Conservation (phyloP, 1,140 invertebrate species). For the Pantala flavescens region DNA sequence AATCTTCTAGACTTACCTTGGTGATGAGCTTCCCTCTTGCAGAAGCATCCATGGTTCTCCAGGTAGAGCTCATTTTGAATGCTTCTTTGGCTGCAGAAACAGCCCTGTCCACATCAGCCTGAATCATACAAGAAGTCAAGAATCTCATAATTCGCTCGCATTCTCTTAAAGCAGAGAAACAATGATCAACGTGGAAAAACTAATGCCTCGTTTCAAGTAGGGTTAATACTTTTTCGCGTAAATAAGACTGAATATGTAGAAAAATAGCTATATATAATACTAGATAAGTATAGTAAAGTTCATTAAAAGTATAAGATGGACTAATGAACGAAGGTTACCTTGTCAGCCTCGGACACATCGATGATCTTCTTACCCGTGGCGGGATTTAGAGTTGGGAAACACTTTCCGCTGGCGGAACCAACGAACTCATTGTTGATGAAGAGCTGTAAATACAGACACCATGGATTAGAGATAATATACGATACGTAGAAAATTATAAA, state of each 20-base stretch:
- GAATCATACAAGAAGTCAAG: conserved; percentile 7
- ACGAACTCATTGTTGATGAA: conserved; percentile 93
- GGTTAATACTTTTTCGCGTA: no score
- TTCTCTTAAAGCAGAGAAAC: no score
- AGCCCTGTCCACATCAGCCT: conserved; percentile 62
- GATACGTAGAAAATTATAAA: no score
- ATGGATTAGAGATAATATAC: no score
- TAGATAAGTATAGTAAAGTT: no score
- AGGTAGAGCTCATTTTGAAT: conserved; percentile 59
- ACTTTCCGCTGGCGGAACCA: conserved; percentile 60
- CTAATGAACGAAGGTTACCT: conserved; percentile 41
- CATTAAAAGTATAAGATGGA: no score
- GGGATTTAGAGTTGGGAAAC: conserved; percentile 67
- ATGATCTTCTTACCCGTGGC: conserved; percentile 63
- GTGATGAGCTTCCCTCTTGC: conserved; percentile 52
- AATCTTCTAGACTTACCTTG: no score
- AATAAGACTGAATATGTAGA: no score
- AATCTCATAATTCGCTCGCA: no score
- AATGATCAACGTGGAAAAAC: no score
- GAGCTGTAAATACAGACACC: conserved; percentile 45
- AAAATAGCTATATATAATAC: no score
- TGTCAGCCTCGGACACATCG: conserved; percentile 70
- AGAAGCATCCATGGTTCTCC: conserved; percentile 70
- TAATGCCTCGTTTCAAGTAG: no score
- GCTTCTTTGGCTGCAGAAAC: conserved; percentile 63